A percentile compares a stretch with the other conserved stretches of the same genome.
Conservation (phyloP, 2,113 vertebrate genomes). For the Xiphophorus couchianus region DNA sequence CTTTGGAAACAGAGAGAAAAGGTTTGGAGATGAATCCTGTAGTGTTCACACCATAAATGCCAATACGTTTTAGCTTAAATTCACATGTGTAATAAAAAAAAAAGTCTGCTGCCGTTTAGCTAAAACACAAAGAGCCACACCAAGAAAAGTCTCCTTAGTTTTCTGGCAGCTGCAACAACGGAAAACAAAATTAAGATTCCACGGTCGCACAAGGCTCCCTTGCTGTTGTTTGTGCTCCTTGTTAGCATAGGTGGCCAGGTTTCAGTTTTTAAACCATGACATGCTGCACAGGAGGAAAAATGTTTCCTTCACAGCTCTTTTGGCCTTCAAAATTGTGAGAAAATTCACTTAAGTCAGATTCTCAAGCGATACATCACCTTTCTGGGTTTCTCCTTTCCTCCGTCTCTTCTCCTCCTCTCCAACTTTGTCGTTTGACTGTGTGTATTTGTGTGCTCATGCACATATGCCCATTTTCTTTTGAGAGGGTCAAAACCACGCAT, state of each 20-base stretch:
- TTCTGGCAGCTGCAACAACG: slow-evolving; percentile 53
- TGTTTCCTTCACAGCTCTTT: neutral
- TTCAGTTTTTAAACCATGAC: slow-evolving; percentile 11
- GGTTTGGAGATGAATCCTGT: slow-evolving; percentile 43
- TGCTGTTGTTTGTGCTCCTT: slow-evolving; percentile 17
- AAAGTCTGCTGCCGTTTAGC: slow-evolving; percentile 14
- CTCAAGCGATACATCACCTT: neutral
- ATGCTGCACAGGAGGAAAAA: neutral
- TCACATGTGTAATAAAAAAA: slow-evolving; percentile 34
- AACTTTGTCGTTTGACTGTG: slow-evolving; percentile 40
- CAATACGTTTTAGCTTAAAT: slow-evolving; percentile 57
- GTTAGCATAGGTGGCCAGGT: slow-evolving; percentile 25
- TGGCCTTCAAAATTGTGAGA: neutral
- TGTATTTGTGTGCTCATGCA: slow-evolving; percentile 24
- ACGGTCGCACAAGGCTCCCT: slow-evolving; percentile 50
- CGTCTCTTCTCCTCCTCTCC: neutral
- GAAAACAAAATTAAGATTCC: slow-evolving; percentile 68
- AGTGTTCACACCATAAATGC: slow-evolving; percentile 59
- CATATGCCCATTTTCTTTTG: slow-evolving; percentile 37
- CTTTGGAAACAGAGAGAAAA: slow-evolving; percentile 20
- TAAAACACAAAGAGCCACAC: slow-evolving; percentile 9
- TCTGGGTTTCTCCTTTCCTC: neutral
- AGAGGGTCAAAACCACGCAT: slow-evolving; percentile 53
- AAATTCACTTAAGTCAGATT: neutral
- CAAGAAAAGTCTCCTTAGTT: slow-evolving; percentile 47